Evolutionary conservation across 2,888 invertebrate genomes (phyloP).

Genomic region (Atherix ibis): DNA sequence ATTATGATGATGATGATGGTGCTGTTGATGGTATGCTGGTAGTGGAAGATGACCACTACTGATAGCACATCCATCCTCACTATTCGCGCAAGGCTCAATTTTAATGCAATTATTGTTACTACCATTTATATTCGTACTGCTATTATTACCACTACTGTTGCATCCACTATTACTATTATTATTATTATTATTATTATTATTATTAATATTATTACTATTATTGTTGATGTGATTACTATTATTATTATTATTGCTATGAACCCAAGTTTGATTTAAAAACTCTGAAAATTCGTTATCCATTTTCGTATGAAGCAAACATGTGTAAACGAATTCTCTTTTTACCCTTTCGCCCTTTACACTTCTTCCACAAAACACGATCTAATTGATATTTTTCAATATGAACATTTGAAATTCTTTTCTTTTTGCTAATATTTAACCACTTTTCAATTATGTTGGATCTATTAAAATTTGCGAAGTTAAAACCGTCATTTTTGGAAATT

Average conservation of each 20-base stretch:
- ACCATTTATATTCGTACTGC: slow-evolving; percentile 3
- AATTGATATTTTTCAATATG: no score
- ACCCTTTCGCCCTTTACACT: no score
- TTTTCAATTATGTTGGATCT: no score
- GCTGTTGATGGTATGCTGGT: background rate
- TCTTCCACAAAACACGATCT: no score
- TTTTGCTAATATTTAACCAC: no score
- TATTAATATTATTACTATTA: slow-evolving; percentile 12
- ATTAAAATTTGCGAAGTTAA: no score
- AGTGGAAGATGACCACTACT: no score
- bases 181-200: slow-evolving; percentile 3
- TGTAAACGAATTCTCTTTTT: slow-evolving; percentile 7
- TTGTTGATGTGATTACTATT: slow-evolving; percentile 4
- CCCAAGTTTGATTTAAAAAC: slow-evolving; percentile 18
- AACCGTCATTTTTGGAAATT: no score
- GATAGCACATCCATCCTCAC: no score
- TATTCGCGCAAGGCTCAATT: slow-evolving; percentile 8
- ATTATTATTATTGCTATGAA: slow-evolving; percentile 9
- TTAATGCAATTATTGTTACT: slow-evolving; percentile 15
- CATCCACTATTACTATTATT: slow-evolving; percentile 9
- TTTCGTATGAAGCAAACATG: slow-evolving; percentile 13
- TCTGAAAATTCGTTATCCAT: slow-evolving; percentile 20
- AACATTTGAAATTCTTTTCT: no score
- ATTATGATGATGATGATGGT: background rate
- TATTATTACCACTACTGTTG: slow-evolving; percentile 8